Evolutionary conservation across 2,797 vertebrate species (phyloP).

Genomic region (Molossus alvarezi): DNA sequence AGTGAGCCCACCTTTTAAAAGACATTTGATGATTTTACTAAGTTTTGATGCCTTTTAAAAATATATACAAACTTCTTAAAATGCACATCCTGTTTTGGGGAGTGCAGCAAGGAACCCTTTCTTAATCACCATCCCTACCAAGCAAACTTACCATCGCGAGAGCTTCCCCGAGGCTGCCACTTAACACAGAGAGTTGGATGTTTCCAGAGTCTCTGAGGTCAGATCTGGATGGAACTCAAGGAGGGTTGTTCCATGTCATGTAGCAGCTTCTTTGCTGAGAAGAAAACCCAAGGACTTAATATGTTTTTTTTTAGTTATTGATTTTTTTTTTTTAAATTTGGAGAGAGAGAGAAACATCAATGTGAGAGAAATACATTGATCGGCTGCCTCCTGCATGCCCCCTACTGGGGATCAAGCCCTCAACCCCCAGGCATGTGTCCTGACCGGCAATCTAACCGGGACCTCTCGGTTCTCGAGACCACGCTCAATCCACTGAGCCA

Average conservation of each 20-base stretch:
- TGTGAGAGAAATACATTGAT: too few relatives aligned
- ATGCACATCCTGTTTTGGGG: not conserved
- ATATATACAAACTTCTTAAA: not conserved
- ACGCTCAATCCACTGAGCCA: too few relatives aligned
- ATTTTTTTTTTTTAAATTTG: too few relatives aligned
- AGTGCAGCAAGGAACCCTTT: not conserved
- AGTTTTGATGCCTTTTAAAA: not conserved
- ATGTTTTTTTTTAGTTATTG: too few relatives aligned
- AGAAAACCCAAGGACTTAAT: not conserved
- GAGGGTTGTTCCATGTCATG: not conserved
- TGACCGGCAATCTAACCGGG: too few relatives aligned
- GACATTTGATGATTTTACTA: not conserved
- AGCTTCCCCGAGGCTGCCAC: too few relatives aligned
- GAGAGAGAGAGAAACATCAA: too few relatives aligned
- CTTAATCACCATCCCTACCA: fast-evolving
- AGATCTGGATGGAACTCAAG: not conserved
- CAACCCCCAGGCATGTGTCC: too few relatives aligned
- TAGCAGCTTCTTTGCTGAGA: not conserved
- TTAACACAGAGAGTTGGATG: not conserved
- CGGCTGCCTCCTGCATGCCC: too few relatives aligned
- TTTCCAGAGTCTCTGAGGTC: not conserved
- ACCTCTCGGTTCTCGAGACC: too few relatives aligned
- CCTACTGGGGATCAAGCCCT: too few relatives aligned
- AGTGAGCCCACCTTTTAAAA: not conserved
- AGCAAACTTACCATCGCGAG: too few relatives aligned